phyloP scores from a whole-genome alignment of 1,140 invertebrate species.

The Rhyzopertha dominica region DNA sequence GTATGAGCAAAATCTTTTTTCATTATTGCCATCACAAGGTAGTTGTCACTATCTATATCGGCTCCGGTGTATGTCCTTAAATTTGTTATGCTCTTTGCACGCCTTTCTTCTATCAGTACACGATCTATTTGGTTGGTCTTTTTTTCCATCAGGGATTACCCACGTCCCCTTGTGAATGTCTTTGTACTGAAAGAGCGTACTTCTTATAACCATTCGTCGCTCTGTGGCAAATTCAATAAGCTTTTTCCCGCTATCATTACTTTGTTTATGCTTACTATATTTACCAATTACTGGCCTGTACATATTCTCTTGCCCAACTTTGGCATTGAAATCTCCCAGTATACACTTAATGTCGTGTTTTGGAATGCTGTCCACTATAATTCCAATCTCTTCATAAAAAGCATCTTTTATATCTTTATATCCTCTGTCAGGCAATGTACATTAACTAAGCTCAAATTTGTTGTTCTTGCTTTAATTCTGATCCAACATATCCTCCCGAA shows the following conservation, averaged over 20 bases:
- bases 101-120: not conserved
- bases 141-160: conserved; percentile 4
- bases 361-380: no score
- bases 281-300: not conserved
- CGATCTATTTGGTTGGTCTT: not conserved
- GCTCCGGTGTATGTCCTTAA: not conserved
- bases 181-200: not conserved
- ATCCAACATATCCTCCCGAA: no score
- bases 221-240: conserved; percentile 1
- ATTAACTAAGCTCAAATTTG: no score
- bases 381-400: no score
- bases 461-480: no score
- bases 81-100: not conserved
- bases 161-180: conserved; percentile 5
- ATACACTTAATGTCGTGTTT: conserved; percentile 2
- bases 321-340: not conserved
- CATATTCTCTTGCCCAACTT: not conserved
- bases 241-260: not conserved
- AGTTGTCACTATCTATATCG: no score
- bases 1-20: no score
- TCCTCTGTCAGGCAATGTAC: no score
- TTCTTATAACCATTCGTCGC: not conserved
- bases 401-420: no score
- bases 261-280: conserved; percentile 1
- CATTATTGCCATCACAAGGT: no score